Conservation (phyloP, 2,797 vertebrate genomes). For the Cercopithecus diana region DNA sequence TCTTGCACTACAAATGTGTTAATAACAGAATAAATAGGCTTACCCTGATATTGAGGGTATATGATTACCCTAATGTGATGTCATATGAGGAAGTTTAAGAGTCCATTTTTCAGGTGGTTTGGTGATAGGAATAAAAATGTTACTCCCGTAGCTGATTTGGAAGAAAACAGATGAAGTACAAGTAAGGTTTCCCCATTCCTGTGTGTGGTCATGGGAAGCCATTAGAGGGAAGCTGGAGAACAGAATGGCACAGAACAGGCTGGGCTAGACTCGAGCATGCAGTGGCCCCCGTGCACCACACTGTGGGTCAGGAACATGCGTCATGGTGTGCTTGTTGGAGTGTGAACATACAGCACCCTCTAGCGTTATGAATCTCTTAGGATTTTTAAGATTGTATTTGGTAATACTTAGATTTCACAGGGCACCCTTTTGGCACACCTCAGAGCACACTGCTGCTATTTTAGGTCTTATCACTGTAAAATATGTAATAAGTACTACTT, state of each 20-base stretch:
- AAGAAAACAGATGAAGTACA: neutral
- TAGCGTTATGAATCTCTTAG: neutral
- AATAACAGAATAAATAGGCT: too few species aligned
- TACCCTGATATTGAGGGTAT: neutral
- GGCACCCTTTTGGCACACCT: neutral
- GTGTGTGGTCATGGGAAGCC: neutral
- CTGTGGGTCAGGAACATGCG: fast-evolving
- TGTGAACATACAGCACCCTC: neutral
- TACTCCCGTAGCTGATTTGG: neutral
- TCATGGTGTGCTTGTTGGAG: too few species aligned
- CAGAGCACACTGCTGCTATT: neutral
- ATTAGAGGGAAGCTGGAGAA: neutral
- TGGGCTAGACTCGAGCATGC: neutral
- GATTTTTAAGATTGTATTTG: neutral
- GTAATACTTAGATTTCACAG: neutral
- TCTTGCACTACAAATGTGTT: neutral
- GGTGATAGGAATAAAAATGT: neutral
- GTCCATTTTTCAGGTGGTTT: neutral
- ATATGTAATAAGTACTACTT: neutral
- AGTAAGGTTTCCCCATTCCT: neutral
- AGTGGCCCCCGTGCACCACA: fast-evolving
- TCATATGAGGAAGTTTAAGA: neutral
- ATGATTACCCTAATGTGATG: neutral
- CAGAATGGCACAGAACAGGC: neutral
- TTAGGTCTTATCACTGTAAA: neutral